Percentiles rank a stretch among this genome's conserved stretches.
Conservation (phyloP, 2,888 invertebrate genomes). For the Pegoplata infirma region DNA sequence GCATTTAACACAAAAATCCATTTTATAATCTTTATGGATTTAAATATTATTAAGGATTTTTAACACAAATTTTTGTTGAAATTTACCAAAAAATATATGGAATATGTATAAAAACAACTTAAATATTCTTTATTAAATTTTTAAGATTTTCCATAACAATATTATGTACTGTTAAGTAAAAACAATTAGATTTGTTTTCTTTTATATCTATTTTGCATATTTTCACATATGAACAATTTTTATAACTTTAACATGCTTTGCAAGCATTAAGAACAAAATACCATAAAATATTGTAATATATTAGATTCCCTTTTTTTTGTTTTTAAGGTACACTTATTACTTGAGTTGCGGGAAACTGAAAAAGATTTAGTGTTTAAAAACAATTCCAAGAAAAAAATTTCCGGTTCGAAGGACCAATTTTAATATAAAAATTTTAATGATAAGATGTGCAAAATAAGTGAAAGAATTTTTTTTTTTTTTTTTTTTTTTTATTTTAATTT, state of each 20-base stretch:
- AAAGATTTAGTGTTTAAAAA: too few relatives aligned
- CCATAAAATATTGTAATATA: neutral
- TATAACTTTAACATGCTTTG: neutral
- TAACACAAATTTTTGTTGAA: conserved; percentile 18
- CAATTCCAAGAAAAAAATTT: too few relatives aligned
- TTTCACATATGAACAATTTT: neutral
- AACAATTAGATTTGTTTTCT: neutral
- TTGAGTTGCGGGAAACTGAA: too few relatives aligned
- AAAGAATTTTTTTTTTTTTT: neutral
- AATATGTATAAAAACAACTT: neutral
- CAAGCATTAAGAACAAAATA: neutral
- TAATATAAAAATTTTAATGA: too few relatives aligned
- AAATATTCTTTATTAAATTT: neutral
- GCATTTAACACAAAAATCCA: conserved; percentile 4
- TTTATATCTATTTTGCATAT: neutral
- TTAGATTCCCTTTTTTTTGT: neutral
- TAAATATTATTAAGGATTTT: conserved; percentile 17
- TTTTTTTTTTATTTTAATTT: too few relatives aligned
- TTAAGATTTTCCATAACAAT: neutral
- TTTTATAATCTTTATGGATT: conserved; percentile 21
- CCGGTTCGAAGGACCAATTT: too few relatives aligned
- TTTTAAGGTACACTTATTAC: too few relatives aligned
- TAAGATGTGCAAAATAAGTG: too few relatives aligned
- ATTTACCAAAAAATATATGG: conserved; percentile 4
- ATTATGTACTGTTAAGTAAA: conserved; percentile 7